These are phyloP conservation scores for Craseonycteris thonglongyai DNA, from an alignment of 2,113 vertebrate species.

Conservation along the genomic window DNA sequence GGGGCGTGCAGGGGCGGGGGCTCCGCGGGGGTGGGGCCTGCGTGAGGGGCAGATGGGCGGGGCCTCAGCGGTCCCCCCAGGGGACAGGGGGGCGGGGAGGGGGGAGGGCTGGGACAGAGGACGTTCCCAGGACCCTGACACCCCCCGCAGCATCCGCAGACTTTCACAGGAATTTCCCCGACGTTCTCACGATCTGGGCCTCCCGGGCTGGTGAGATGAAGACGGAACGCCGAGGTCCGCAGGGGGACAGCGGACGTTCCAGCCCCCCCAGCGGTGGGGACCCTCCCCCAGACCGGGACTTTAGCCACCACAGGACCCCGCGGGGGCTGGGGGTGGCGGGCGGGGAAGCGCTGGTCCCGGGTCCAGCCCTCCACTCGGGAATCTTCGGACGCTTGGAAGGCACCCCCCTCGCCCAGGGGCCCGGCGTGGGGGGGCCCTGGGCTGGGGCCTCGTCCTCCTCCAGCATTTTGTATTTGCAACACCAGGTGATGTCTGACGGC, in stretches of 20 bases:
- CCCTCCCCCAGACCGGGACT: background rate
- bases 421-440: too few species aligned
- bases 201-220: background rate
- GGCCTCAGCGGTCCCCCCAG: background rate
- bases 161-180: background rate
- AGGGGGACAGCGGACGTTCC: background rate
- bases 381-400: background rate
- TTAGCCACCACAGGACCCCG: too few species aligned
- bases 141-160: background rate
- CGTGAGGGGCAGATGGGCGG: background rate
- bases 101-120: background rate
- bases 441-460: too few species aligned
- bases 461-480: background rate
- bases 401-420: accelerated
- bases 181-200: background rate
- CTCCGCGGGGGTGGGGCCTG: background rate
- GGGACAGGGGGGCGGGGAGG: background rate
- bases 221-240: background rate
- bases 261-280: background rate
- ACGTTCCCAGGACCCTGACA: background rate
- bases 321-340: background rate
- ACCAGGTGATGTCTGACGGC: background rate
- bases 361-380: background rate
- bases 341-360: too few species aligned
- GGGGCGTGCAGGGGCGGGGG: too few species aligned